phyloP scores from a whole-genome alignment of 1,140 invertebrate genomes.

The Apis laboriosa region DNA sequence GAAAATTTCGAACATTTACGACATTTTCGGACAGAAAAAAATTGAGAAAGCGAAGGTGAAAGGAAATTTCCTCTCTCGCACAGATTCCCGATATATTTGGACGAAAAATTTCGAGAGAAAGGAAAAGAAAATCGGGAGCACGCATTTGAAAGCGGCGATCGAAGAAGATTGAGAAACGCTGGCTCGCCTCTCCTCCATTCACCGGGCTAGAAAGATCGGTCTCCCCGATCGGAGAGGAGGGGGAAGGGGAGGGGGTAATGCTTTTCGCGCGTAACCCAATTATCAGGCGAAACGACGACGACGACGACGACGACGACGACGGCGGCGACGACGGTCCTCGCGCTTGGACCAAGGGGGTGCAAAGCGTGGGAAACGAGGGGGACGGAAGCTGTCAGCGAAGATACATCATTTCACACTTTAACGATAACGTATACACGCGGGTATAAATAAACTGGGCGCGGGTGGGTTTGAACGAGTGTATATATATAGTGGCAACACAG shows the following conservation, averaged over 20 bases:
- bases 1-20: too few species aligned
- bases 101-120: too few species aligned
- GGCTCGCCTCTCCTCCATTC: not conserved
- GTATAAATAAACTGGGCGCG: slow-evolving; percentile 41
- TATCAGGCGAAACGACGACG: slow-evolving; percentile 29
- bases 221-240: not conserved
- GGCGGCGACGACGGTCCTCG: not conserved
- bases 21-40: too few species aligned
- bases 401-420: slow-evolving; percentile 53
- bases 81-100: too few species aligned
- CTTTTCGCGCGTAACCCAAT: slow-evolving; percentile 49
- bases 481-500: not conserved
- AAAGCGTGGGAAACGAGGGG: slow-evolving; percentile 38
- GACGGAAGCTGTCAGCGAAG: slow-evolving; percentile 38
- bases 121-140: too few species aligned
- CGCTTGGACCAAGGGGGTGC: not conserved
- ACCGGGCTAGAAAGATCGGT: slow-evolving; percentile 15
- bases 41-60: too few species aligned
- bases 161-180: too few species aligned
- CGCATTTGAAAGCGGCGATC: too few species aligned
- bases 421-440: slow-evolving; percentile 44
- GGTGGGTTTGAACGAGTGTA: slow-evolving; percentile 46
- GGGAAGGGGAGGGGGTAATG: slow-evolving; percentile 13
- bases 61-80: too few species aligned
- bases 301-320: not conserved